Evolutionary conservation across 2,797 vertebrate species (phyloP), one percentile per base, ranked within the genome.

Genomic region (Acipenser transmontanus): DNA sequence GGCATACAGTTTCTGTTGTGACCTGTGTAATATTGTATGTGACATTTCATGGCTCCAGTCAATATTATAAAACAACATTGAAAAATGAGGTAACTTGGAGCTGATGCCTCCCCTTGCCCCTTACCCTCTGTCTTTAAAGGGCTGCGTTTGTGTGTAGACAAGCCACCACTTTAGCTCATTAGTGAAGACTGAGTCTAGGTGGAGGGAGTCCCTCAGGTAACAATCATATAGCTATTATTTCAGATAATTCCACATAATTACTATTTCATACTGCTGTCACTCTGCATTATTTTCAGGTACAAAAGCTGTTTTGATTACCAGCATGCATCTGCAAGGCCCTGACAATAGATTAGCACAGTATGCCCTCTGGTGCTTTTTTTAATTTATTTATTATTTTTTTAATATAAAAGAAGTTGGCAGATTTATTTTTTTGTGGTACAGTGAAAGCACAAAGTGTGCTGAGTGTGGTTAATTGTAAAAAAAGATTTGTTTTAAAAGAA

Each of bases 211-310:
- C 60, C 60, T 34, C 47, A n/a, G 60, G 17, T 61, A 61, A 17
- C 47, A 47, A 61, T 61, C 47, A 61, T 47, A 8, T 61, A 9
- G 7, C 11, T 20, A 17, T 9, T 20, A 34, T 9, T 10, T 20
- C 7, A 61, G 4, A 10, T 6, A 47, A 47, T 34, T 61, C 60
- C 17, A 17, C 7, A 8, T 61, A 61, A 61, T 61, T 61, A 34
- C 60, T 61, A 8, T 61, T 61, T 61, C 60, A 34, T 61, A 47
- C 8, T 34, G 17, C 60, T 61, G 60, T 61, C 60, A 9, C 60
- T 34, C 10, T 34, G 60, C 60, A 8, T 34, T 12, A 61, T 34
- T 61, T 61, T 10, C 14, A 7, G 60, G 60, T 17, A 61, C 60
- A 61, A 7, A 61, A 61, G 47, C 17, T 61, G 59, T 61, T 61